phyloP scores from a whole-genome alignment of 2,113 vertebrate species.

The Erythrocercus mccallii region DNA sequence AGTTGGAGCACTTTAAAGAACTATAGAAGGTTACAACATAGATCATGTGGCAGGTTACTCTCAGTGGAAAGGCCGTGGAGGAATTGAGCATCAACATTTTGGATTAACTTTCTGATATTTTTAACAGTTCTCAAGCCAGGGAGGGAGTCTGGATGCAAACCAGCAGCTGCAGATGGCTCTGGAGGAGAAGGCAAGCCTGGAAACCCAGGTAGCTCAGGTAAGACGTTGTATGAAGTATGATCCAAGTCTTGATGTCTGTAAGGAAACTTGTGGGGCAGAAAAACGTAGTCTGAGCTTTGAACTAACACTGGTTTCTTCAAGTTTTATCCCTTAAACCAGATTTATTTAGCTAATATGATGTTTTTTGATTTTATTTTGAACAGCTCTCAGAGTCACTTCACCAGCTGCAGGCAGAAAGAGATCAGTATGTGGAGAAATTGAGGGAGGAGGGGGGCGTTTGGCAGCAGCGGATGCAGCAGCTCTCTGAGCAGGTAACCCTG shows the following conservation, averaged over 20 bases:
- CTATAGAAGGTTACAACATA: neutral
- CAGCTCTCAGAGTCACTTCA: conserved; percentile 83
- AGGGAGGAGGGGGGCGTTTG: conserved; percentile 84
- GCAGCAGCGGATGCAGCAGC: conserved; percentile 87
- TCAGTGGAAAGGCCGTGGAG: neutral
- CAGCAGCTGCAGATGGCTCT: conserved; percentile 85
- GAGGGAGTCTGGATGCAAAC: conserved; percentile 74
- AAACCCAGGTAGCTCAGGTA: conserved; percentile 81
- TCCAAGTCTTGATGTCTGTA: neutral
- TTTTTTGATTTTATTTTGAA: neutral
- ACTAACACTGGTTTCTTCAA: neutral
- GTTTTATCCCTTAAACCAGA: neutral
- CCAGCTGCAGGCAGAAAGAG: conserved; percentile 85
- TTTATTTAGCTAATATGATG: neutral
- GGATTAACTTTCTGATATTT: neutral
- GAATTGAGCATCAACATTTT: neutral
- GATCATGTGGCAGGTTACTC: neutral
- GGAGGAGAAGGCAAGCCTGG: conserved; percentile 83
- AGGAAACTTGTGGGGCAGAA: neutral
- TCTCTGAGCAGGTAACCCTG: conserved; percentile 82
- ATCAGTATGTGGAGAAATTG: conserved; percentile 83
- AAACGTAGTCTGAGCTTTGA: neutral
- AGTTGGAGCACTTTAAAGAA: neutral
- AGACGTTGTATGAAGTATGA: neutral
- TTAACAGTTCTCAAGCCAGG: conserved; percentile 82